Base-by-base conservation (phyloP, 2,888 invertebrate genomes). In the Dendrolimus pini region DNA sequence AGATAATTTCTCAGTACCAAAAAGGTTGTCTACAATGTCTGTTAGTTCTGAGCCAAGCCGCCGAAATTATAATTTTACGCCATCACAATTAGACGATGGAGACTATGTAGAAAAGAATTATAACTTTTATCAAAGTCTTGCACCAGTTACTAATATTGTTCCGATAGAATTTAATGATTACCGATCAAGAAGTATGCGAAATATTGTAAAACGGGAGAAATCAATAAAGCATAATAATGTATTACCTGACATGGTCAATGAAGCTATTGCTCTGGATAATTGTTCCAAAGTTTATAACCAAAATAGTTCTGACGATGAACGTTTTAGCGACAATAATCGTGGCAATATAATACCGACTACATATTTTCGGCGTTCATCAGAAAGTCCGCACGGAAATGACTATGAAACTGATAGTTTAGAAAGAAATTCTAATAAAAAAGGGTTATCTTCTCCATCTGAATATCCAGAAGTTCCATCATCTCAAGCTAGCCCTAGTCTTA, bases 361-460 rank as follows among this genome's bases (percentile, higher is more conserved):
- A 74, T 47, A 47, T 47, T 2, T 47, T 47, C 75, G 78, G 69
- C 77, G 77, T 57, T 73, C 65, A 62, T 77, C 84, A 10, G 88
- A 85, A 52, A 86, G 83, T 63, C 82, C 84, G 13, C 77, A 89
- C 55, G 91, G 90, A 41, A 92, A 93, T 56, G 94, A 95, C 74
- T 95, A 94, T 65, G 95, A 95, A 75, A 93, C 94, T 0, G 95
- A 95, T 68, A 95, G 95, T 74, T 85, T 95, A 63, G 95, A 95
- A 82, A 88, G 95, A 63, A 89, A 91, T 60, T 83, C 88, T 14
- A 82, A 83, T 57, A 88, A 87, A 71, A 92, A 92, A 64, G 92
- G 92, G 41, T 81, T 85, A 61, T 87, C 89, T 41, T 93, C 94
- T 7, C 93, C 94, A 0, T 91, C 92, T 2, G 93, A 94, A 59